Evolutionary conservation across 1,140 invertebrate species (phyloP).

Genomic region (Pollicipes pollicipes): DNA sequence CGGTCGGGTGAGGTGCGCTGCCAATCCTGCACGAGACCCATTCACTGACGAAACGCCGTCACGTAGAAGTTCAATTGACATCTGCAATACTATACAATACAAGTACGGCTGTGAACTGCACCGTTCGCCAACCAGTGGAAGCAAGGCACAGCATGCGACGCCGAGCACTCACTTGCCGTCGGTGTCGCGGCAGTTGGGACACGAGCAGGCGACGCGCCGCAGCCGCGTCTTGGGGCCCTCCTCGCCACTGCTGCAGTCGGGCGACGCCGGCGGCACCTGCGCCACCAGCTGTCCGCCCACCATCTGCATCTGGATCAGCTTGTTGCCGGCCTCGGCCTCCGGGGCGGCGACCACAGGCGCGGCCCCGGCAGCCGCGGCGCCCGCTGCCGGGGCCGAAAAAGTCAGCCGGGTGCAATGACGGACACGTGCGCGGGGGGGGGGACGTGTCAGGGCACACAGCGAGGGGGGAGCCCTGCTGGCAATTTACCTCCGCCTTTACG

Average conservation of each 20-base stretch:
- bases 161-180: constrained; percentile 36
- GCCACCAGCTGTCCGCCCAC: constrained; percentile 13
- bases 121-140: too few relatives aligned
- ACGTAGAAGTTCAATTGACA: too few relatives aligned
- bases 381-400: not conserved
- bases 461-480: too few relatives aligned
- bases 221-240: constrained; percentile 34
- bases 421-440: constrained; percentile 14
- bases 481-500: too few relatives aligned
- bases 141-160: too few relatives aligned
- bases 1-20: too few relatives aligned
- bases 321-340: not conserved
- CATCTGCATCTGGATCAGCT: constrained; percentile 14
- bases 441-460: constrained; percentile 14
- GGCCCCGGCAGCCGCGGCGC: not conserved
- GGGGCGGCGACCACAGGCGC: not conserved
- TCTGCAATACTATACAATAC: too few relatives aligned
- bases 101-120: too few relatives aligned
- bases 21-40: not conserved
- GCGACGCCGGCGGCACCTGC: constrained; percentile 14
- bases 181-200: constrained; percentile 83
- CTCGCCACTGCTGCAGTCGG: constrained; percentile 13
- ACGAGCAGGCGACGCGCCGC: constrained; percentile 80
- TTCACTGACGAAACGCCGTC: not conserved
- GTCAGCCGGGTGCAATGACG: constrained; percentile 1